Base-by-base conservation (phyloP, 2,888 invertebrate genomes). In the Leptinotarsa peninsularis region DNA sequence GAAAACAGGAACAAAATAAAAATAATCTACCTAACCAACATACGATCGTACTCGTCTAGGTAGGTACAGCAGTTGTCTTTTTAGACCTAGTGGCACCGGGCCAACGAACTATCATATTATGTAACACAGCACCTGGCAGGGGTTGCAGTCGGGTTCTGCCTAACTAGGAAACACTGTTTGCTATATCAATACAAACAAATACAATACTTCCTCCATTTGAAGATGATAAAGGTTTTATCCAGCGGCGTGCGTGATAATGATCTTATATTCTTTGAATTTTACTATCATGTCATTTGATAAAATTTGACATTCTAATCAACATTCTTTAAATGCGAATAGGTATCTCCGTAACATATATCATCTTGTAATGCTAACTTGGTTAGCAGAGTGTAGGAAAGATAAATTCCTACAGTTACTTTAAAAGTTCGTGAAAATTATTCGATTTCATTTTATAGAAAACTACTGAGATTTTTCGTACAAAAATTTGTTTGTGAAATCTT, bases 101-200 rank as follows among this genome's bases (percentile, higher is more conserved):
- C 63, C 43, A 63, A 63, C 63, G 63, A 63, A 63, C 63, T 63
- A 63, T 63, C 63, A 63, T 63, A 63, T 63, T 63, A 63, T 63
- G 63, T 63, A 63, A 63, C n/a, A 63, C 63, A 63, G 63, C 63
- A 63, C 63, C 63, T 63, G 63, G 63, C 63, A 63, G 63, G 63
- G 63, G 63, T 63, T 63, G 63, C 63, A 63, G 33, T 63, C 63
- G 27, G 63, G 63, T 63, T 58, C 17, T 58, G 58, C 33, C 63
- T n/a, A 63, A 63, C 63, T 10, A 43, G 63, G 63, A 63, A 63
- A 63, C 63, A 63, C 43, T 33, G 63, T 63, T 63, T 33, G 33
- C 43, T n/a, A n/a, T 63, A 63, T 63, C 63, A 63, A 63, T 63
- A 63, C 63, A 63, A 63, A 63, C 63, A 63, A 63, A 63, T 63